These are phyloP conservation scores for Danio choprae DNA, from an alignment of 2,797 vertebrate species.

Conservation along the genomic window DNA sequence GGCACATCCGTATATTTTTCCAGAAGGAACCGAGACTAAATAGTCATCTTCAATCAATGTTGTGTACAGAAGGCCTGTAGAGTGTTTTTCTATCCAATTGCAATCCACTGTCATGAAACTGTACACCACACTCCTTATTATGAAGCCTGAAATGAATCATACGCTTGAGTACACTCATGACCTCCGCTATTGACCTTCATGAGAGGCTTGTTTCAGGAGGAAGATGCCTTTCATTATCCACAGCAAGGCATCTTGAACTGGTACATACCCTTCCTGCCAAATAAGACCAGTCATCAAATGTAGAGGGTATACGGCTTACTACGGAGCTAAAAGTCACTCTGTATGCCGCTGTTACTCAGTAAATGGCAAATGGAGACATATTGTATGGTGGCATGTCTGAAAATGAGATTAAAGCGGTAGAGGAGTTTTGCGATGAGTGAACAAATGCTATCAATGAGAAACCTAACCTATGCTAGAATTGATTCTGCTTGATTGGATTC, in stretches of 20 bases:
- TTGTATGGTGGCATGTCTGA: constrained; percentile 61
- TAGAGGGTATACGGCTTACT: neutral
- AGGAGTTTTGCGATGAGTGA: constrained; percentile 30
- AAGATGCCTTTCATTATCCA: constrained; percentile 68
- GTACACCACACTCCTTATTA: constrained; percentile 60
- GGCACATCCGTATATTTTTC: neutral
- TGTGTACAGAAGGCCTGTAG: neutral
- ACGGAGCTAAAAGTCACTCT: neutral
- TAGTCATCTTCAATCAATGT: neutral
- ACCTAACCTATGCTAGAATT: neutral
- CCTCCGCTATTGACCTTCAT: constrained; percentile 68
- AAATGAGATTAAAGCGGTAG: constrained; percentile 66
- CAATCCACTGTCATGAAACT: constrained; percentile 55
- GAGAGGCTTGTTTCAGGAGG: constrained; percentile 55
- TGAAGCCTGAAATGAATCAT: constrained; percentile 57
- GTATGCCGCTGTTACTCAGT: neutral
- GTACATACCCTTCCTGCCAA: constrained; percentile 55
- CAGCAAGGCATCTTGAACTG: constrained; percentile 44
- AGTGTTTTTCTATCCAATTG: constrained; percentile 4
- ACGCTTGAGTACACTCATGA: constrained; percentile 46
- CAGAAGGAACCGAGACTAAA: neutral
- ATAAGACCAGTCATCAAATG: constrained; percentile 13
- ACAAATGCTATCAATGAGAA: neutral
- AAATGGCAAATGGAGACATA: constrained; percentile 41
- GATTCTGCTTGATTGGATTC: constrained; percentile 17